Conservation (phyloP, 1,140 invertebrate genomes). For the Aphaenogaster ashmeadi region DNA sequence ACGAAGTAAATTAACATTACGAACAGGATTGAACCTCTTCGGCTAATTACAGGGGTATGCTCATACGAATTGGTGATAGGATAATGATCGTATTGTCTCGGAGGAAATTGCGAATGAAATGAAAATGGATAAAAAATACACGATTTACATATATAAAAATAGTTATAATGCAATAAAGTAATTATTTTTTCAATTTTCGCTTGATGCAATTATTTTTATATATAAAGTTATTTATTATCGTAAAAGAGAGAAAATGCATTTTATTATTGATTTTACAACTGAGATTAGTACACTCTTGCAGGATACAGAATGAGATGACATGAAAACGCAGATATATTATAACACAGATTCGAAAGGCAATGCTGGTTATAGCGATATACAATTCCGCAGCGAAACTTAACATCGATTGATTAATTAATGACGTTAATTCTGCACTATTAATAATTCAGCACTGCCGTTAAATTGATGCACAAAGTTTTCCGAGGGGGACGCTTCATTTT, state of each 20-base stretch:
- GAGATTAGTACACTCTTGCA: not conserved
- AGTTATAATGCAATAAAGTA: not conserved
- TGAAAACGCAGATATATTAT: not conserved
- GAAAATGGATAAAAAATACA: not conserved
- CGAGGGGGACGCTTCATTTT: slow-evolving; percentile 9
- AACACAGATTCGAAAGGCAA: not conserved
- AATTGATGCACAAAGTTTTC: slow-evolving; percentile 4
- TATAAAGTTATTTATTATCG: not conserved
- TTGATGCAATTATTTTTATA: not conserved
- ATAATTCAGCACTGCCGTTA: not conserved
- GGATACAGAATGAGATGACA: not conserved
- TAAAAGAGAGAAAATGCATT: not conserved
- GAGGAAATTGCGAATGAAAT: slow-evolving; percentile 11
- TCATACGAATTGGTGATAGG: not conserved
- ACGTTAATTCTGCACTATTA: slow-evolving; percentile 15
- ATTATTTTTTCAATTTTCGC: not conserved
- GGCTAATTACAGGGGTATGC: slow-evolving; percentile 25
- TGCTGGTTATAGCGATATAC: not conserved
- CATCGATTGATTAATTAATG: slow-evolving; percentile 28
- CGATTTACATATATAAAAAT: not conserved
- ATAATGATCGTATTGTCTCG: not conserved
- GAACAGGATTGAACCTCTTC: not conserved
- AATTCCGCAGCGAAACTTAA: not conserved
- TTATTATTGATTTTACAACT: slow-evolving; percentile 15
- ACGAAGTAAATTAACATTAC: not conserved